Percentiles rank a stretch among this genome's conserved stretches.
Conservation (phyloP, 2,797 vertebrate species). For the Neosalanx taihuensis region DNA sequence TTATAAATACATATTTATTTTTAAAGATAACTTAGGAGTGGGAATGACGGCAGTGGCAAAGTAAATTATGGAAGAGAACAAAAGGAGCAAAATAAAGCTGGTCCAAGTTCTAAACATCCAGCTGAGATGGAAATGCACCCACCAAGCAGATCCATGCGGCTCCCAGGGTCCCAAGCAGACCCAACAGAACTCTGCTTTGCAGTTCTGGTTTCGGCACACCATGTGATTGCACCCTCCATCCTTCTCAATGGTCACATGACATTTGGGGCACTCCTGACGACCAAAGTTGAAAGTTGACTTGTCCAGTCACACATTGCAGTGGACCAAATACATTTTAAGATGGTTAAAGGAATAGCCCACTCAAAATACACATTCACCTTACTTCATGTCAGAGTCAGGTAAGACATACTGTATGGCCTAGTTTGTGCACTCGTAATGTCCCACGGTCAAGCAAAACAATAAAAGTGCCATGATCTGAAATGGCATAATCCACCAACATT, state of each 20-base stretch:
- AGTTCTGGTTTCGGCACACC: slow-evolving; percentile 99
- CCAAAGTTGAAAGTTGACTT: slow-evolving; percentile 4
- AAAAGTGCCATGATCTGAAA: background rate
- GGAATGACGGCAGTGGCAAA: no score
- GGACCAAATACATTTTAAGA: slow-evolving; percentile 7
- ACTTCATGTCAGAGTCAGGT: background rate
- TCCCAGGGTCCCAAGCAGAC: slow-evolving; percentile 99
- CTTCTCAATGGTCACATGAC: slow-evolving; percentile 99
- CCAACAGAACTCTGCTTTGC: slow-evolving; percentile 99
- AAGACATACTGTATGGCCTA: background rate
- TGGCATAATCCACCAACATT: background rate
- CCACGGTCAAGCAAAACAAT: background rate
- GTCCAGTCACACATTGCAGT: background rate
- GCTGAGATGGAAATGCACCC: slow-evolving; percentile 24
- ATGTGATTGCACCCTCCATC: slow-evolving; percentile 99
- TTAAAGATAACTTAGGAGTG: no score
- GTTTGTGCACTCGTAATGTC: background rate
- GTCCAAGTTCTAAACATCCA: background rate
- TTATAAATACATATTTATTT: no score
- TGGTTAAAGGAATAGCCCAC: slow-evolving; percentile 6
- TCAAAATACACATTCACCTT: slow-evolving; percentile 5
- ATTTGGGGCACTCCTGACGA: slow-evolving; percentile 96
- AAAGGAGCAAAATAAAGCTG: no score
- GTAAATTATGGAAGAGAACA: no score
- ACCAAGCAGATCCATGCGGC: slow-evolving; percentile 99